A percentile compares a stretch with the other conserved stretches of the same genome.
These are phyloP conservation scores for Adelges cooleyi DNA, from an alignment of 1,140 invertebrate species.

Conservation along the genomic window DNA sequence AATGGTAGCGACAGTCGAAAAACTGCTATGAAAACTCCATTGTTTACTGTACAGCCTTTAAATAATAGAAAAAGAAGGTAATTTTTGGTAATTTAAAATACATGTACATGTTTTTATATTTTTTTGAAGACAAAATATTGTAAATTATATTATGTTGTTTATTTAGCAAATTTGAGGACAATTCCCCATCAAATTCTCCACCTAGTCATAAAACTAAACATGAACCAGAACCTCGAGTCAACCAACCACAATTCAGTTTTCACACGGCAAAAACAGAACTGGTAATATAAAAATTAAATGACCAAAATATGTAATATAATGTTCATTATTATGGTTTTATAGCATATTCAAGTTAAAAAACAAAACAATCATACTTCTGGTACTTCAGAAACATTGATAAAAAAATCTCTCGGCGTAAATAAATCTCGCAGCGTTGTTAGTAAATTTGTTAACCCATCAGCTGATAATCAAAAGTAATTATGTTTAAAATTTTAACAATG, in stretches of 20 bases:
- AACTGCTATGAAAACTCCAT: neutral
- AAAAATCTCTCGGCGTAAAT: slow-evolving; percentile 18
- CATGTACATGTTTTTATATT: neutral
- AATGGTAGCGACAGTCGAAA: neutral
- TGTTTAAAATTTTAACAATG: neutral
- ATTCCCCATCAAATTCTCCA: neutral
- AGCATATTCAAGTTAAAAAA: slow-evolving; percentile 29
- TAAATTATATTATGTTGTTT: no score
- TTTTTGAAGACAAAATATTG: neutral
- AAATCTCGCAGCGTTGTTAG: slow-evolving; percentile 2
- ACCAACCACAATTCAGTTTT: slow-evolving; percentile 5
- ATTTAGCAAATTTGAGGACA: slow-evolving; percentile 1
- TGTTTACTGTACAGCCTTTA: neutral
- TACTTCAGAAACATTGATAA: slow-evolving; percentile 8
- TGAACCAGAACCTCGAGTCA: neutral
- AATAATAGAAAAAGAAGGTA: slow-evolving; percentile 25
- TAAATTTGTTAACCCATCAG: slow-evolving; percentile 1
- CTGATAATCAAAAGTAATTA: slow-evolving; percentile 15
- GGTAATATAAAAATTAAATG: no score
- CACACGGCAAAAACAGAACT: slow-evolving; percentile 27
- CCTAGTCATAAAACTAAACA: neutral
- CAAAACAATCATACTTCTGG: slow-evolving; percentile 7
- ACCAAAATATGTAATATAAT: no score
- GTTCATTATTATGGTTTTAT: neutral
- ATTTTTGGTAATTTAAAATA: neutral